phyloP scores from a whole-genome alignment of 92 coral and sea anemone genomes.

The Heteractis magnifica region DNA sequence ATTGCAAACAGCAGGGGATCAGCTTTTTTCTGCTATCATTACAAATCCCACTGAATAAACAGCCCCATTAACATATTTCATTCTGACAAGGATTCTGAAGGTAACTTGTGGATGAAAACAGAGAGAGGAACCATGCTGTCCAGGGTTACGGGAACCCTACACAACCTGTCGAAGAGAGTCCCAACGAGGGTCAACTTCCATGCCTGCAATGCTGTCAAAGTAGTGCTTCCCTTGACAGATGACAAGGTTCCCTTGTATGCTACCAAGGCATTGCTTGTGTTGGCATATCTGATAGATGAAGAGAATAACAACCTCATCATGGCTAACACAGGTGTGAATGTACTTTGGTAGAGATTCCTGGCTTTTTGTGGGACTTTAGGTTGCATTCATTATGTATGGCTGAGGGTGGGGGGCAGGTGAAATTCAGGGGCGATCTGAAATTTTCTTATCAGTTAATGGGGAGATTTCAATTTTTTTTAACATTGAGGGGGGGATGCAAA shows the following conservation, averaged over 20 bases:
- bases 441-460: too few relatives aligned
- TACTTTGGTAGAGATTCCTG: too few relatives aligned
- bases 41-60: too few relatives aligned
- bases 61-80: conserved; percentile 10
- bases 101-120: conserved; percentile 29
- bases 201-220: conserved; percentile 44
- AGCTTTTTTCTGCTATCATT: too few relatives aligned
- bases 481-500: too few relatives aligned
- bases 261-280: conserved; percentile 53
- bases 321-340: conserved; percentile 56
- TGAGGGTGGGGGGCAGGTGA: too few relatives aligned
- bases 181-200: conserved; percentile 54
- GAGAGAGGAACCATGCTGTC: conserved; percentile 47
- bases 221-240: conserved; percentile 59
- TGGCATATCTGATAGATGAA: conserved; percentile 77
- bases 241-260: conserved; percentile 56
- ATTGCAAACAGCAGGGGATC: too few relatives aligned
- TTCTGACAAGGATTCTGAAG: conserved; percentile 2
- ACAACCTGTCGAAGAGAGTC: conserved; percentile 62
- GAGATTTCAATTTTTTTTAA: too few relatives aligned
- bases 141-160: conserved; percentile 50
- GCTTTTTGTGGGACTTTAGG: too few relatives aligned
- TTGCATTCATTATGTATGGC: too few relatives aligned
- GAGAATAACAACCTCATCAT: conserved; percentile 66
- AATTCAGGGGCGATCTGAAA: too few relatives aligned